Conservation (phyloP, 2,113 vertebrate species). For the Ictalurus punctatus region DNA sequence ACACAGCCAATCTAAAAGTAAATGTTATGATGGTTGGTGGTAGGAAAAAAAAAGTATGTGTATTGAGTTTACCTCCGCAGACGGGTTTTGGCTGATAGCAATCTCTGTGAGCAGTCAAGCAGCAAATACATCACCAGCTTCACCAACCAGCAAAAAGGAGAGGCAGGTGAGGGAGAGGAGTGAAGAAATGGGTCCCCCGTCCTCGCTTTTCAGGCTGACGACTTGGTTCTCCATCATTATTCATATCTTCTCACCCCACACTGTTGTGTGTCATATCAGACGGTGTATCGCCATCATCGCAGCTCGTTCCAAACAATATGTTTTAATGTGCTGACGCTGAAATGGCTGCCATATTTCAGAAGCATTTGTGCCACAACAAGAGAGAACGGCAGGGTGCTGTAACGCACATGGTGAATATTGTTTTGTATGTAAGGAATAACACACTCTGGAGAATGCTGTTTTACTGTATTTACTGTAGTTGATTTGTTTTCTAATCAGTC, state of each 20-base stretch:
- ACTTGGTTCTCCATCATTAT: conserved; percentile 60
- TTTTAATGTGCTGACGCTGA: conserved; percentile 50
- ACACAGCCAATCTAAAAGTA: conserved; percentile 64
- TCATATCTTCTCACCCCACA: conserved; percentile 66
- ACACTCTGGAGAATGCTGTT: not conserved
- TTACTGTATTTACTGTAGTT: not conserved
- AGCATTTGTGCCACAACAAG: not conserved
- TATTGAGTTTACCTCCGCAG: conserved; percentile 69
- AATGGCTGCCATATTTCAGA: conserved; percentile 45
- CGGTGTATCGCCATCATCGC: conserved; percentile 44
- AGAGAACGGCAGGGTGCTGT: conserved; percentile 24
- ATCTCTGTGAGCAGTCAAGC: conserved; percentile 79
- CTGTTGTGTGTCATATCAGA: conserved; percentile 56
- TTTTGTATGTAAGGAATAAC: not conserved
- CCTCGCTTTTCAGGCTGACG: conserved; percentile 39
- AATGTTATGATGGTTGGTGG: conserved; percentile 71
- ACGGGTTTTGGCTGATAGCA: conserved; percentile 66
- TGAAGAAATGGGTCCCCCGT: conserved; percentile 64
- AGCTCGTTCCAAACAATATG: conserved; percentile 56
- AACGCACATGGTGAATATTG: not conserved
- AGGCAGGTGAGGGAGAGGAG: conserved; percentile 68
- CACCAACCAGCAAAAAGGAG: conserved; percentile 70
- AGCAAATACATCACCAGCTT: conserved; percentile 78
- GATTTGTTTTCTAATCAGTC: not conserved
- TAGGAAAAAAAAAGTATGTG: conserved; percentile 58